phyloP scores from a whole-genome alignment of 2,888 invertebrate genomes.

The Drosophila hawaiiensis region DNA sequence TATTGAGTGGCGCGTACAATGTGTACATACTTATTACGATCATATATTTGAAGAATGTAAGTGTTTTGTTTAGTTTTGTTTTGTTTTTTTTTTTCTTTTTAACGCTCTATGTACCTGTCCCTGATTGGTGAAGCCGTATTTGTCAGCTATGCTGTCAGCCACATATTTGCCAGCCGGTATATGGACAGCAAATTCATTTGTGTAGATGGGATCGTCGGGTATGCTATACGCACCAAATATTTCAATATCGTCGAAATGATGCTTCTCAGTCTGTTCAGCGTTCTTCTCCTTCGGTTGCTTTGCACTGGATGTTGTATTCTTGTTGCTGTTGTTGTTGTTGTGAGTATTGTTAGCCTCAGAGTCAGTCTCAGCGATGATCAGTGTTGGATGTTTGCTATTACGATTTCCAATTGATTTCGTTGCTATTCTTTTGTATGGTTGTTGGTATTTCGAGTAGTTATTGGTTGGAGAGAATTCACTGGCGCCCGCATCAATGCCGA shows the following conservation, averaged over 20 bases:
- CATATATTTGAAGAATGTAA: not conserved
- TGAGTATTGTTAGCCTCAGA: slow-evolving; percentile 57
- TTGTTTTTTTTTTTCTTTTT: not conserved
- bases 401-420: slow-evolving; percentile 15
- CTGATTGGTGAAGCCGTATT: slow-evolving; percentile 94
- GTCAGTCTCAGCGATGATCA: slow-evolving; percentile 45
- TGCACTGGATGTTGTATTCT: slow-evolving; percentile 30
- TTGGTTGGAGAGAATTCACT: slow-evolving; percentile 41
- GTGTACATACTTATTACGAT: not conserved
- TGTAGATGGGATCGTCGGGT: slow-evolving; percentile 87
- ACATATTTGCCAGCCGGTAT: slow-evolving; percentile 90
- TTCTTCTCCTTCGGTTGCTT: slow-evolving; percentile 39
- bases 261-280: slow-evolving; percentile 46
- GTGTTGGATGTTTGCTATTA: slow-evolving; percentile 12
- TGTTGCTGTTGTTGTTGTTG: slow-evolving; percentile 30
- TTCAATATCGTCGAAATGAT: slow-evolving; percentile 59
- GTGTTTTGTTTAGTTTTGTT: not conserved
- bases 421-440: slow-evolving; percentile 16
- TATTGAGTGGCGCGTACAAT: slow-evolving; percentile 4
- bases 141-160: slow-evolving; percentile 91
- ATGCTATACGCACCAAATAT: slow-evolving; percentile 74
- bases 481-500: slow-evolving; percentile 29
- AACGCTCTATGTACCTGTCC: slow-evolving; percentile 90
- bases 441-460: slow-evolving; percentile 45
- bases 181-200: slow-evolving; percentile 94